phyloP scores from a whole-genome alignment of 1,140 invertebrate species.

The Rhopalosiphum maidis region DNA sequence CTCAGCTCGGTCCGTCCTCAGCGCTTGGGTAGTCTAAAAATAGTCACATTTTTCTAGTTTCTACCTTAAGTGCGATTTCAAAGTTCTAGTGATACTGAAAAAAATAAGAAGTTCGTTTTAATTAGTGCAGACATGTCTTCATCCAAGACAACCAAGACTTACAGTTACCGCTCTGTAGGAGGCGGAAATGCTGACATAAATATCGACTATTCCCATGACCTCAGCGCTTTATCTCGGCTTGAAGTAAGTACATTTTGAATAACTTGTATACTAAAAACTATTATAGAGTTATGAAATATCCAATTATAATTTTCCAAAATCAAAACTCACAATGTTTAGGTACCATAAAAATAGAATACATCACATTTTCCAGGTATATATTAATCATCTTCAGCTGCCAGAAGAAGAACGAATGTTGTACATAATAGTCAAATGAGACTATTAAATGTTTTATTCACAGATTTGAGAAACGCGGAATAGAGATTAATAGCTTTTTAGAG shows the following conservation, averaged over 20 bases:
- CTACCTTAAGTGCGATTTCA: neutral
- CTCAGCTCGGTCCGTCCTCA: slow-evolving; percentile 45
- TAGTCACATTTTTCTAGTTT: slow-evolving; percentile 42
- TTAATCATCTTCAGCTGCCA: slow-evolving; percentile 40
- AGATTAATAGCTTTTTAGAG: slow-evolving; percentile 3
- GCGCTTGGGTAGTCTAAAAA: slow-evolving; percentile 50
- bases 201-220: slow-evolving; percentile 91
- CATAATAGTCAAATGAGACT: neutral
- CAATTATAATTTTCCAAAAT: neutral
- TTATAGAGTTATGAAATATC: neutral
- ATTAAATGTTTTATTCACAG: slow-evolving; percentile 1
- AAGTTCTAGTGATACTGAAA: slow-evolving; percentile 28
- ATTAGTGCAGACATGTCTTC: slow-evolving; percentile 56
- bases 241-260: slow-evolving; percentile 74
- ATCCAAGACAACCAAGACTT: slow-evolving; percentile 80
- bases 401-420: slow-evolving; percentile 47
- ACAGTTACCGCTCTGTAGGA: slow-evolving; percentile 83
- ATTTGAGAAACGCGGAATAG: slow-evolving; percentile 19
- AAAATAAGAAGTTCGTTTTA: slow-evolving; percentile 35
- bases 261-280: neutral
- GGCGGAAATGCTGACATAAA: slow-evolving; percentile 81
- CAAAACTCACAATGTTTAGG: neutral
- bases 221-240: slow-evolving; percentile 88
- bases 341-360: slow-evolving; percentile 45
- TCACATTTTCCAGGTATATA: slow-evolving; percentile 42